Conservation (phyloP, 2,888 invertebrate genomes). For the Schizaphis graminum region DNA sequence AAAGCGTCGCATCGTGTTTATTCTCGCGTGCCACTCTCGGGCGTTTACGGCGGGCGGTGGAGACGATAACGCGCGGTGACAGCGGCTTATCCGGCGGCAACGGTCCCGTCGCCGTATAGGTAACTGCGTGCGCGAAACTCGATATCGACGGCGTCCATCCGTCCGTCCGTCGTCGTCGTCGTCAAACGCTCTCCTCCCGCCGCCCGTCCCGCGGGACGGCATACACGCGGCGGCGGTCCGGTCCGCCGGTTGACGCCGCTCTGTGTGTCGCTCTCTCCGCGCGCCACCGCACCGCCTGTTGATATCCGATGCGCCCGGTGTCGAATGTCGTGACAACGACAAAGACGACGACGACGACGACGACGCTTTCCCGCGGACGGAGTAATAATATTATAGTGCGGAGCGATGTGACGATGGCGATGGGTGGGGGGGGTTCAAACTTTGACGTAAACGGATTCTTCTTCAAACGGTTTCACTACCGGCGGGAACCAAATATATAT, state of each 20-base stretch:
- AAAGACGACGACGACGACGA: not conserved
- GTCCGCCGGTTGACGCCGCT: slow-evolving; percentile 15
- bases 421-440: not conserved
- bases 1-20: slow-evolving; percentile 27
- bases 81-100: slow-evolving; percentile 44
- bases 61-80: slow-evolving; percentile 60
- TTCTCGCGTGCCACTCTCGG: slow-evolving; percentile 24
- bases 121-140: slow-evolving; percentile 52
- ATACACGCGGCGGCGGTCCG: not conserved
- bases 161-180: slow-evolving; percentile 39
- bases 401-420: not conserved
- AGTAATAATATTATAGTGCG: not conserved
- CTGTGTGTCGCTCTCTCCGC: not conserved
- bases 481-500: not conserved
- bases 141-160: slow-evolving; percentile 52
- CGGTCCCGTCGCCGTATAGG: not conserved
- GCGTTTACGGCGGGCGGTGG: slow-evolving; percentile 16
- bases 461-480: slow-evolving; percentile 9
- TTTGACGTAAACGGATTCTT: not conserved
- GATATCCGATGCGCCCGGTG: slow-evolving; percentile 50
- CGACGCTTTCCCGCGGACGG: not conserved
- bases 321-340: slow-evolving; percentile 33
- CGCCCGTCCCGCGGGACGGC: not conserved
- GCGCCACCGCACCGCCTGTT: not conserved
- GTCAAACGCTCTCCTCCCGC: slow-evolving; percentile 29